These are phyloP conservation scores for Drosophila sechellia DNA, from an alignment of 1,140 invertebrate genomes.

Conservation along the genomic window DNA sequence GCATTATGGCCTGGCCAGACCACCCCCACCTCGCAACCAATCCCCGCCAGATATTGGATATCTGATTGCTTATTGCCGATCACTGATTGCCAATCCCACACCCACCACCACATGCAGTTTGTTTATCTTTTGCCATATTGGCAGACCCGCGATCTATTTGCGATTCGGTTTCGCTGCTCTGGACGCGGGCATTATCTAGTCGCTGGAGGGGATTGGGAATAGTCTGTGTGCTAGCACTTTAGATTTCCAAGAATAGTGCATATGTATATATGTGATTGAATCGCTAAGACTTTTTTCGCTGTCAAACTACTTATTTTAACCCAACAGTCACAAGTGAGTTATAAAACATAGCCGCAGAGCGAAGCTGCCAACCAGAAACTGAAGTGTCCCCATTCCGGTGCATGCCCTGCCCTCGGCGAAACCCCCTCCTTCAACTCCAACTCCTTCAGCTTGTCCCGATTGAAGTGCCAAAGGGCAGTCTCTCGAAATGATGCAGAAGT, in stretches of 20 bases:
- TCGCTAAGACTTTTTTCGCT: too few relatives aligned
- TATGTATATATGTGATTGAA: too few relatives aligned
- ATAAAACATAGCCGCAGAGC: slow-evolving; percentile 1
- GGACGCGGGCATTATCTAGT: slow-evolving; percentile 24
- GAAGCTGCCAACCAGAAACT: slow-evolving; percentile 9
- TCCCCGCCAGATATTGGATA: neutral
- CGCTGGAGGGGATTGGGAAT: neutral
- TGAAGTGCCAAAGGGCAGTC: slow-evolving; percentile 3
- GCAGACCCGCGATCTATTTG: slow-evolving; percentile 49
- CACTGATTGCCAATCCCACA: slow-evolving; percentile 3
- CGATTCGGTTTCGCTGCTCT: slow-evolving; percentile 38
- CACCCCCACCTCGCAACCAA: neutral
- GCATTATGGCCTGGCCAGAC: neutral
- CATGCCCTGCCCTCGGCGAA: slow-evolving; percentile 11
- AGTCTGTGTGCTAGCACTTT: neutral
- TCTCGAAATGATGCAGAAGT: neutral
- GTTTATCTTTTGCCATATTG: slow-evolving; percentile 43
- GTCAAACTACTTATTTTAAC: neutral
- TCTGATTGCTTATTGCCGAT: slow-evolving; percentile 3
- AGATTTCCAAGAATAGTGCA: neutral
- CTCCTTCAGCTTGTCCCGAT: slow-evolving; percentile 6
- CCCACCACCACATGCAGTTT: slow-evolving; percentile 20
- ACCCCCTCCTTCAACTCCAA: neutral
- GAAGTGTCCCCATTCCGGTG: slow-evolving; percentile 38
- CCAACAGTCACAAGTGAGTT: neutral